Evolutionary conservation across 2,113 vertebrate species (phyloP), one percentile per base, ranked within the genome.

Genomic region (Callithrix jacchus): DNA sequence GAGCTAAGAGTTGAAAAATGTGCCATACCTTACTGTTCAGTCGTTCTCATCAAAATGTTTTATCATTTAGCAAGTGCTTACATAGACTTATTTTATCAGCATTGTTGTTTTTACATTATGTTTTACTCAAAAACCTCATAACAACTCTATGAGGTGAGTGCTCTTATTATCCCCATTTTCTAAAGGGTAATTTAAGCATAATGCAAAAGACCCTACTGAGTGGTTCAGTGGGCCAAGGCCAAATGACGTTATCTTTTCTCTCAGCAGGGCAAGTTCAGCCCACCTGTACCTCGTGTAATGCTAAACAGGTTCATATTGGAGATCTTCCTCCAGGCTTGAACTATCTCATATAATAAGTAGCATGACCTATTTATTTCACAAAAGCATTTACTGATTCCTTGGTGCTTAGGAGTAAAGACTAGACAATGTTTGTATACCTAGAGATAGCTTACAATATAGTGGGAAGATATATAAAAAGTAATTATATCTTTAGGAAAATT

Each of bases 351-450:
- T 71, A 71, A 16, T 92, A 74, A 95, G 32, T 32, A 83, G 6
- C 87, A 12, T 82, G 42, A 42, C 61, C 42, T 73, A 17, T 84
- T 89, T 93, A 80, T 86, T 91, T 95, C 92, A 45, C 16, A 93
- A 64, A 64, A 87, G 32, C 6, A 85, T 90, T 92, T 94, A 85
- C 30, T 94, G 47, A 81, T 12, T 88, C 40, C 5, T 80, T 77
- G 10, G 40, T 89, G 18, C 40, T 68, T 47, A 42, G 25, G n/a
- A 89, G 71, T 91, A 77, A 81, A 61, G 21, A 81, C 8, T 81
- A 54, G 20, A 79, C 32, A 94, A 85, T 91, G 77, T 70, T 23
- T 66, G 4, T 71, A 2, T 35, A 82, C 40, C 71, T 86, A 87
- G 3, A 71, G 47, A 54, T 52, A 74, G 68, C 23, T 93, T 93